Evolutionary conservation across 2,113 vertebrate species (phyloP), one percentile per base, ranked within the genome.

Genomic region (Paraplagusia blochii): DNA sequence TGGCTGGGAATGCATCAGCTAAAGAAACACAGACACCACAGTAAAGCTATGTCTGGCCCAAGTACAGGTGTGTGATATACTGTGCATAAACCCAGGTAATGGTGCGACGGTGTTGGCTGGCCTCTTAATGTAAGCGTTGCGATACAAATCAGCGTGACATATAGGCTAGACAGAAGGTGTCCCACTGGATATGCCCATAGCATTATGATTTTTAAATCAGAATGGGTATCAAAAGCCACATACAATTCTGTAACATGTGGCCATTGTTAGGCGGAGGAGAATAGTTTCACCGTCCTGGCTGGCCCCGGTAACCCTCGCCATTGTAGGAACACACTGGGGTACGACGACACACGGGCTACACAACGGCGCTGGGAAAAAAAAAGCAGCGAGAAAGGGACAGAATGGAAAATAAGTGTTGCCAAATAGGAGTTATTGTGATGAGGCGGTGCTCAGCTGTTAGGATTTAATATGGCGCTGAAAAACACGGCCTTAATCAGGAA

Each of bases 111-210:
- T 78, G 85, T 80, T 72, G 75, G 86, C 77, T 75, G 83, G 74
- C 78, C 85, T 85, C 82, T 88, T 89, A 88, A 87, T 88, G 44
- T 85, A 79, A 84, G 88, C 82, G 44, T 78, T 69, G 74, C 80
- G 82, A 88, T 86, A 90, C 88, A 90, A 90, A 89, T 91, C 89
- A 89, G 85, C 53, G 38, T 88, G 85, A 90, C 87, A 87, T 89
- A 88, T 79, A 77, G 79, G 80, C 84, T 63, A 72, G 79, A 80
- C 79, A 72, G 76, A 53, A 63, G 71, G 58, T 58, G 82, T 84
- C 78, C 83, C 83, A 59, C 65, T 79, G 87, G 81, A 80, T 69
- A 69, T 70, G 67, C 70, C 75, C 80, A 79, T 82, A 79, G 78
- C 66, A 72, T 58, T 58, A 76, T 76, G 77, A 80, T 84, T 84